Evolutionary conservation across 2,888 invertebrate species (phyloP), one percentile per base, ranked within the genome.

Genomic region (Tortricodes alternella): DNA sequence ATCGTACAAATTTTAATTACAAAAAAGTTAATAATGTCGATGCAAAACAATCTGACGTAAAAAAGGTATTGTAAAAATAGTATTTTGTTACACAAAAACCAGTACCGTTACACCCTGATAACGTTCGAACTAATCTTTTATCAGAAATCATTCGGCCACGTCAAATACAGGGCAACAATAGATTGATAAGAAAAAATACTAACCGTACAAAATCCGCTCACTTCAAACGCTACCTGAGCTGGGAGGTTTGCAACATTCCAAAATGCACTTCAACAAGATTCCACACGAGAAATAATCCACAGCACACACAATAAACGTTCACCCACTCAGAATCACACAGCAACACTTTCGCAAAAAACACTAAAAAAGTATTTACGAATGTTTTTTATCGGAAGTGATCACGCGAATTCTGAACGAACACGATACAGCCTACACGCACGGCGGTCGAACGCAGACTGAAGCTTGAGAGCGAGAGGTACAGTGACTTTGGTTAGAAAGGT

Each of bases 301-400:
- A 67, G 64, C 67, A 71, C 69, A 67, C 62, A 69, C 64, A 67
- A 64, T 68, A 74, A 76, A 70, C 59, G 71, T 73, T 73, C 68
- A 66, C 66, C 74, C 77, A 73, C 71, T 68, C 59, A 68, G 68
- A 63, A 67, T 67, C 72, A 69, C 77, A 76, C 73, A 65, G 62
- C 58, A 64, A 71, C 73, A 78, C 77, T 80, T 78, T 72, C 76
- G 70, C 71, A 70, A 74, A 80, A n/a, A 70, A 69, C 63, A 62
- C 61, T 56, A 64, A 41, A 74, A 80, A 74, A 76, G 71, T 73
- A 74, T 73, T 74, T 63, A 70, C 71, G 78, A 72, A 73, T 75
- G 75, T 80, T 78, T 76, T 82, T 78, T 81, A 72, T 71, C 61
- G 89, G 87, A 88, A 89, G 85, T 85, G 85, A 69, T 73, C 69